Evolutionary conservation across 2,113 vertebrate species (phyloP), one percentile per base, ranked within the genome.

Genomic region (Ictalurus furcatus): DNA sequence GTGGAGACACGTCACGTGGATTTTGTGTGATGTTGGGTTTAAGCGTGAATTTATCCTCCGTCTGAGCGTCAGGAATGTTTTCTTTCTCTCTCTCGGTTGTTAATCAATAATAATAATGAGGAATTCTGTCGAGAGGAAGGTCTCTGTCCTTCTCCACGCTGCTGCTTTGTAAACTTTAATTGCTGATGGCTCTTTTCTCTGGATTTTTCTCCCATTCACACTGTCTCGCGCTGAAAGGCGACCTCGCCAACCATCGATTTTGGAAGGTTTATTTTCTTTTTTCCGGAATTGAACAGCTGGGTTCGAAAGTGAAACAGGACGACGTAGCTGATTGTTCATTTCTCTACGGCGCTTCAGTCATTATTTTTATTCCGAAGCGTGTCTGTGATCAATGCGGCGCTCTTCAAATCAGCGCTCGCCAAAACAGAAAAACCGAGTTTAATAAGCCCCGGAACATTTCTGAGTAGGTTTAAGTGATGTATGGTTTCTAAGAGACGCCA

Each of bases 51-150:
- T 56, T 80, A 1, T 54, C 16, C 28, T 80, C 28, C 16, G 2
- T 56, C 48, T 80, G 78, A 80, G 78, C 14, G 4, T 56, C 25
- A 80, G 78, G 78, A 80, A 80, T 80, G 78, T 80, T n/a, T 52
- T 16, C 23, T 28, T 6, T 48, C 23, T 76, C 37, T 52, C 40
- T 14, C 21, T 28, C 19, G 21, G 74, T 48, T 17, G 48, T 1
- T 80, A 56, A 56, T 80, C 48, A 56, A 30, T 80, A 80, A 30
- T 80, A 80, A 56, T 80, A 19, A 56, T 80, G 17, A n/a, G 28
- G 52, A 19, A 74, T 40, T 74, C 71, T 23, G 19, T 52, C 28
- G 11, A 56, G 78, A 80, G 52, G 78, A 80, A 80, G 54, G 52
- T 54, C 52, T 56, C 25, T 80, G 78, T n/a, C 48, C 78, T 30